Evolutionary conservation across 2,797 vertebrate species (phyloP), one percentile per base, ranked within the genome.

Genomic region (Phylloscopus collybita): DNA sequence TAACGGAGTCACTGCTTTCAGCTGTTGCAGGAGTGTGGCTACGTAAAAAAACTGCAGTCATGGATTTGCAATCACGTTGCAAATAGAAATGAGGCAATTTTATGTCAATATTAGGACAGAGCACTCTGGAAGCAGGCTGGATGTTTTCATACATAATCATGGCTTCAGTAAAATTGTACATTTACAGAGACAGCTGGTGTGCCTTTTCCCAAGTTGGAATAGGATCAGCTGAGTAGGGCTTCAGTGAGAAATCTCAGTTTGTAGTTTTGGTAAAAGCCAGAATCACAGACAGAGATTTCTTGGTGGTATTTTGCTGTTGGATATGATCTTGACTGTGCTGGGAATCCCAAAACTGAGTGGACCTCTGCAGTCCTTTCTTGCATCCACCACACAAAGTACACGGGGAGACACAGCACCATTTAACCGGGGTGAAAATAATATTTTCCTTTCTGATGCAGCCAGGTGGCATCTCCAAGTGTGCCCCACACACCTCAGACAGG

Each of bases 41-140:
- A 38, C 0, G 1, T 61, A 85, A 56, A 88, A 56, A 88, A 86
- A 67, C 42, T 20, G 38, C 34, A 62, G 1, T 62, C 18, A 13
- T 18, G 29, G 69, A 74, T 76, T 89, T 89, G 30, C 61, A 53
- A 79, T 90, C 67, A 8, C 1, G 4, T 53, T 81, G 60, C 82
- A 70, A 75, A 56, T 47, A 81, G 76, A 90, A 92, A 49, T 11
- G 70, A 87, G 70, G 75, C 67, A 67, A 71, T 72, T 95, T 90
- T 51, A 16, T 86, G 64, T 91, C 95, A 90, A 16, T 90, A 60
- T 92, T 92, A 91, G 86, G 84, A 93, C 66, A 81, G 66, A 81
- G 76, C 66, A 50, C 76, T 91, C 73, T 72, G 49, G 92, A 96
- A 87, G 73, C 87, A 86, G 44, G 76, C 72, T 93, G 91, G 51